Base-by-base conservation (phyloP, 2,113 vertebrate species). In the Larimichthys crocea region DNA sequence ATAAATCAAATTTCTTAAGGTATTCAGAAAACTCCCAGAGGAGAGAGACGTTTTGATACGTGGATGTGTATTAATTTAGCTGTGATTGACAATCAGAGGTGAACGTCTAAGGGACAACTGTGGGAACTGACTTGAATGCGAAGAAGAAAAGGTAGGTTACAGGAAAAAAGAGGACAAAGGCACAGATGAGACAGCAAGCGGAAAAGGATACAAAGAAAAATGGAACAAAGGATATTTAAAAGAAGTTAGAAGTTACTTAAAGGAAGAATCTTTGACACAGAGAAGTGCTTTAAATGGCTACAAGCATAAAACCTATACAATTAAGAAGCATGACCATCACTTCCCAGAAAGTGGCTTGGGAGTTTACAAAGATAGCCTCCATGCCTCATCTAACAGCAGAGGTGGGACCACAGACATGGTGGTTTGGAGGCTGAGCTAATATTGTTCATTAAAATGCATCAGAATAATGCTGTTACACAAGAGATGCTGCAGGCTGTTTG, bases 381-480 rank as follows among this genome's bases (percentile, higher is more conserved):
- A 53, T 72, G 67, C 56, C 64, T 72, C 42, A n/a, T 59, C 7
- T 10, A 50, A 55, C 63, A 64, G 73, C 84, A 75, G 57, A 81
- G 44, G 77, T 57, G 49, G 66, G 69, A 76, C 46, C 17, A 19
- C 53, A 48, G 31, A 81, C 24, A 26, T 56, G 31, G 65, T 69
- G 66, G 12, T 85, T 19, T 84, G 67, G 63, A 22, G 44, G 50
- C 35, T 78, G 64, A 74, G 35, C 70, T 84, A 82, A 77, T 46
- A 19, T 65, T 79, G 53, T 74, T 90, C 61, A 91, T 88, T 87
- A 86, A 91, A 88, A 89, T 82, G 83, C 89, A 86, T 69, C 56
- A 67, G 76, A 92, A 80, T 88, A 81, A 86, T 76, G 35, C 49
- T 6, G 52, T 80, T 81, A 83, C 79, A 77, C 83, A 79, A 85